These are phyloP conservation scores for Sapayoa aenigma DNA, from an alignment of 2,113 vertebrate genomes.

Conservation along the genomic window DNA sequence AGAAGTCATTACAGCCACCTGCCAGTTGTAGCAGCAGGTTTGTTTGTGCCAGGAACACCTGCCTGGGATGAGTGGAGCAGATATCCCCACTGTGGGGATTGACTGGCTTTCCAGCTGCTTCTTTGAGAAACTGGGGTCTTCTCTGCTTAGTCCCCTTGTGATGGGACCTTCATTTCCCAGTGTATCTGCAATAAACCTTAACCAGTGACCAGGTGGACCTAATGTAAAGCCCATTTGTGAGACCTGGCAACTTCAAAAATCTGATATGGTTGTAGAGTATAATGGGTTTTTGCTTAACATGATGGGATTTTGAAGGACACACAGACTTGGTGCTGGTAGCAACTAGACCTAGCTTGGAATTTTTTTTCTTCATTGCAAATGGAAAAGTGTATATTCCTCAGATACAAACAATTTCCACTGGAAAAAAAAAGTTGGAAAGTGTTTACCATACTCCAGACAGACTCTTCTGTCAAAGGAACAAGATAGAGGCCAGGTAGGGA, in stretches of 20 bases:
- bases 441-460: background rate
- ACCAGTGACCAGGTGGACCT: background rate
- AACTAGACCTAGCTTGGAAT: background rate
- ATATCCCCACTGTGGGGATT: background rate
- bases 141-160: background rate
- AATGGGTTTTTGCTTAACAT: background rate
- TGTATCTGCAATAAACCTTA: background rate
- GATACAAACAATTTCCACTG: background rate
- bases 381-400: background rate
- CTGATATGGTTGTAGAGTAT: background rate
- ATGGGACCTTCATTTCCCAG: background rate
- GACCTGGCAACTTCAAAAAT: background rate
- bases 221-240: background rate
- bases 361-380: background rate
- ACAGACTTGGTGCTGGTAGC: background rate
- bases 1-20: background rate
- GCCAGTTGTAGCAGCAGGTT: background rate
- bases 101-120: background rate
- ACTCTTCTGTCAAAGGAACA: background rate
- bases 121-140: background rate
- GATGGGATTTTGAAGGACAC: background rate
- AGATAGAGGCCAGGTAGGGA: background rate
- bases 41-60: background rate
- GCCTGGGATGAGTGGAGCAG: background rate
- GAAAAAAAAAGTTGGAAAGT: background rate